phyloP scores from a whole-genome alignment of 92 coral and sea anemone species.

The Plumapathes pennacea region DNA sequence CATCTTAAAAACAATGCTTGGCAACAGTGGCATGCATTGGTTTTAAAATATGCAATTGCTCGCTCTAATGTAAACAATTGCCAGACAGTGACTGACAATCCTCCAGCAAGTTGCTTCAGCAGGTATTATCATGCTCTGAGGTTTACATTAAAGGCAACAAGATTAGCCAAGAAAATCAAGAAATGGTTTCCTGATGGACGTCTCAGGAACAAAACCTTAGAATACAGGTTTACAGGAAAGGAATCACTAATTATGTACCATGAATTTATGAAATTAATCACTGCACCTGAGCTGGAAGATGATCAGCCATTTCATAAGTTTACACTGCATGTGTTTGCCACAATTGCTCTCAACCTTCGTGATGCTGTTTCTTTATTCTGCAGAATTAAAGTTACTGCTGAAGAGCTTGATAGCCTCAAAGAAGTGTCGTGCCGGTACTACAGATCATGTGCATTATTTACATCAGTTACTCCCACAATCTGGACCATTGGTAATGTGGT shows the following conservation, averaged over 20 bases:
- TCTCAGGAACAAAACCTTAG: conserved; percentile 28
- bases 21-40: conserved; percentile 54
- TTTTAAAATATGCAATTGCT: conserved; percentile 38
- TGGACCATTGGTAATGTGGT: conserved; percentile 56
- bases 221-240: conserved; percentile 57
- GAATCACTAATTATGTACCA: conserved; percentile 48
- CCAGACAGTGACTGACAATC: conserved; percentile 34
- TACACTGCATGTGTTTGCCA: conserved; percentile 40
- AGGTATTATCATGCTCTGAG: conserved; percentile 42
- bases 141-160: conserved; percentile 37
- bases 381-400: conserved; percentile 36
- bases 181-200: conserved; percentile 60
- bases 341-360: conserved; percentile 44
- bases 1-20: conserved; percentile 57
- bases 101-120: conserved; percentile 40
- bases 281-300: conserved; percentile 28
- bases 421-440: conserved; percentile 18
- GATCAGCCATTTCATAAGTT: conserved; percentile 44
- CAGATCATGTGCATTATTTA: conserved; percentile 44
- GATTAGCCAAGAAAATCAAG: conserved; percentile 57
- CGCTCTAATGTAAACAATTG: conserved; percentile 29
- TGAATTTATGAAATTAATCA: conserved; percentile 35
- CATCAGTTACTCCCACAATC: conserved; percentile 48
- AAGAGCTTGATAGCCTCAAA: conserved; percentile 18
- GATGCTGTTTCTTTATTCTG: conserved; percentile 53